Evolutionary conservation across 1,140 invertebrate genomes (phyloP).

Genomic region (Euura lappo): DNA sequence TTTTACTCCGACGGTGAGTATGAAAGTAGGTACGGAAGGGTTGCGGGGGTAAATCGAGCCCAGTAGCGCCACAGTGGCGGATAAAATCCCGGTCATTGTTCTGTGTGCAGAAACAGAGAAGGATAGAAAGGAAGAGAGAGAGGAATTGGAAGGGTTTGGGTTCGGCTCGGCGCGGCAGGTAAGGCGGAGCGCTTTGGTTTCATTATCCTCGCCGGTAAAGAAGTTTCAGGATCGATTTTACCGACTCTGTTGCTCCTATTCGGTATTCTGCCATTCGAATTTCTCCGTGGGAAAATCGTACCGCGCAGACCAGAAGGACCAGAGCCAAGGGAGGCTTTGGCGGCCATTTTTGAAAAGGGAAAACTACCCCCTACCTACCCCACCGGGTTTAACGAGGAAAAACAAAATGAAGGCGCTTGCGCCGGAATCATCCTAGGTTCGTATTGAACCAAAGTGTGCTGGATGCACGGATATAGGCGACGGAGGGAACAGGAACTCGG

Average conservation of each 20-base stretch:
- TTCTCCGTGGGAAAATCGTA: constrained; percentile 17
- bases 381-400: constrained; percentile 41
- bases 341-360: constrained; percentile 56
- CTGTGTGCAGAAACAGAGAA: constrained; percentile 14
- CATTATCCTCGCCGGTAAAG: too few species aligned
- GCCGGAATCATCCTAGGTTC: constrained; percentile 26
- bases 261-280: too few species aligned
- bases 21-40: too few species aligned
- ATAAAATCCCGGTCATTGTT: too few species aligned
- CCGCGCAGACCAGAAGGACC: not conserved
- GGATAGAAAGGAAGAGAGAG: constrained; percentile 9
- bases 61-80: too few species aligned
- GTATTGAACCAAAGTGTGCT: constrained; percentile 43
- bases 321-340: not conserved
- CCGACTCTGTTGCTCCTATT: too few species aligned
- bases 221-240: too few species aligned
- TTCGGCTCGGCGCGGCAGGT: constrained; percentile 34
- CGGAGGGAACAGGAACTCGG: too few species aligned
- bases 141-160: constrained; percentile 9
- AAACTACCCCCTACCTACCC: constrained; percentile 3
- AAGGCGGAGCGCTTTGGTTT: constrained; percentile 32
- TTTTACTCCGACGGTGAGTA: too few species aligned
- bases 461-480: too few species aligned
- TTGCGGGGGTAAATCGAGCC: too few species aligned
- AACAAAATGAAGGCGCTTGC: constrained; percentile 60